Percentiles rank a stretch among this genome's conserved stretches.
Evolutionary conservation across 1,140 invertebrate species (phyloP).

Genomic region (Drosophila simulans): DNA sequence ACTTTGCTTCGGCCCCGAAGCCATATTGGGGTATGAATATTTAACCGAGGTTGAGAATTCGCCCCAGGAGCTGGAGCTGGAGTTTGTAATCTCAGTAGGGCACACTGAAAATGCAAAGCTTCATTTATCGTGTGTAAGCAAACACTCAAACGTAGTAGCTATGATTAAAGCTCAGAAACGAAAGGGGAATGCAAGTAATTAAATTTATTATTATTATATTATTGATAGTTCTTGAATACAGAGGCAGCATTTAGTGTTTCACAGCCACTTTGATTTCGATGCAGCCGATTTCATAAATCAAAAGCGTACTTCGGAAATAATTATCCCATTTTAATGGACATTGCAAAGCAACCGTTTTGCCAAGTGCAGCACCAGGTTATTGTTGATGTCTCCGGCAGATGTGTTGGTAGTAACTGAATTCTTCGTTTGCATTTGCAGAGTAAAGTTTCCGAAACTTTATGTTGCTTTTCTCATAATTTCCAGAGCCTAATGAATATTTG

Average conservation of each 20-base stretch:
- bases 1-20: constrained; percentile 15
- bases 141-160: neutral
- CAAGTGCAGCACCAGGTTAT: constrained; percentile 7
- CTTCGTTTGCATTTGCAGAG: constrained; percentile 27
- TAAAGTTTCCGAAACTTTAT: constrained; percentile 30
- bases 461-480: constrained; percentile 1
- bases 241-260: too few species aligned
- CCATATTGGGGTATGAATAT: constrained; percentile 34
- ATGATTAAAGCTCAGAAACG: neutral
- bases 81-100: neutral
- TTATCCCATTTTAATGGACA: neutral
- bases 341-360: neutral
- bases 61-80: constrained; percentile 6
- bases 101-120: neutral
- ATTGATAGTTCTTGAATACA: too few species aligned
- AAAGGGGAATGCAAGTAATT: too few species aligned
- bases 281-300: too few species aligned
- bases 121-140: neutral
- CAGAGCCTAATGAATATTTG: neutral
- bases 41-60: constrained; percentile 16
- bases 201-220: too few species aligned
- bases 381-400: constrained; percentile 22
- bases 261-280: too few species aligned
- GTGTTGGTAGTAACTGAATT: constrained; percentile 22
- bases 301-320: too few species aligned